Evolutionary conservation across 2,888 invertebrate genomes (phyloP), one percentile per base, ranked within the genome.

Genomic region (Conchocele bisecta): DNA sequence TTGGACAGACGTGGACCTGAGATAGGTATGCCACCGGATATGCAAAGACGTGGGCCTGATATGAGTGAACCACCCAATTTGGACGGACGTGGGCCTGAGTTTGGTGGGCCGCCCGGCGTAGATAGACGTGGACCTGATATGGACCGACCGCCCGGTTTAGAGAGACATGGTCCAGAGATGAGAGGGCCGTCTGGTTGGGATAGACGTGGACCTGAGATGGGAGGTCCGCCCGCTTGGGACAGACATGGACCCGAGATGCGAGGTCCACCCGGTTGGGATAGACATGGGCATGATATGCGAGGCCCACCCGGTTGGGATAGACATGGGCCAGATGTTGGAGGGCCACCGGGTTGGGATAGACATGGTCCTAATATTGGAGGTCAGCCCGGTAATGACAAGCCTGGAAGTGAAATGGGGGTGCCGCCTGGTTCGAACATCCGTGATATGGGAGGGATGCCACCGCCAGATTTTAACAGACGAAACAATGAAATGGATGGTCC

Each of bases 131-230:
- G 48, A 39, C 56, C 26, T 41, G 56, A 39, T 56, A 24, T 33
- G 3, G 61, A 53, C 50, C 66, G 66, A 20, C 58, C 58, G 31
- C 31, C 71, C 46, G 58, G 68, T 17, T 22, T 59, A 26, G 57
- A 51, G 20, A 17, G n/a, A 35, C 48, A 20, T 41, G 56, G 50
- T 28, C 31, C 46, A 44, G 37, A 26, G 22, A 15, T 53, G 33
- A 61, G 57, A 42, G 59, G 54, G 26, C 44, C n/a, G n/a, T n/a
- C n/a, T n/a, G n/a, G n/a, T n/a, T n/a, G n/a, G n/a, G n/a, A n/a
- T n/a, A n/a, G n/a, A 42, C 50, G 73, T 13, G 17, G 22, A 41
- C 42, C 6, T 41, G 42, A 13, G 17, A 41, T 41, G 42, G 22
- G 42, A 41, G 42, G 42, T 41, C 42, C 42, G 4, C 5, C 15